A percentile compares a stretch with the other conserved stretches of the same genome.
phyloP scores from a whole-genome alignment of 1,140 invertebrate species.

The Amphibalanus amphitrite region DNA sequence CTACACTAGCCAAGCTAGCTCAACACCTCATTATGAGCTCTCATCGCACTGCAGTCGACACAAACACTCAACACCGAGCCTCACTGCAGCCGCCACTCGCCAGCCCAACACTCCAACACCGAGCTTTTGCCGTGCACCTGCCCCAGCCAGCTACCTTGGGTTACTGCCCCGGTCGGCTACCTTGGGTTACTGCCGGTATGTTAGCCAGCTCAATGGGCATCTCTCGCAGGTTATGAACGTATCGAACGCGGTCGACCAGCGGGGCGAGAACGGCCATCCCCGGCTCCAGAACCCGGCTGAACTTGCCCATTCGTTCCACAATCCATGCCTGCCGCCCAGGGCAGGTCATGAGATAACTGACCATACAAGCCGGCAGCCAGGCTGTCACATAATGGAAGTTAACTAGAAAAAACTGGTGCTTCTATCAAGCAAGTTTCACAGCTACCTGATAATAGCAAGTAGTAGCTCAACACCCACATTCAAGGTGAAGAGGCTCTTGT shows the following conservation, averaged over 20 bases:
- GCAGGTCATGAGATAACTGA: conserved; percentile 10
- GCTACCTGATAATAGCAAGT: too few species aligned
- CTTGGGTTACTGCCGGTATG: conserved; percentile 89
- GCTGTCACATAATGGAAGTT: background rate
- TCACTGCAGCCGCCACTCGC: too few species aligned
- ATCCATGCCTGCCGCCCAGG: conserved; percentile 68
- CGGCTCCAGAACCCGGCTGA: conserved; percentile 75
- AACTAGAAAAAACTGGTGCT: conserved; percentile 4
- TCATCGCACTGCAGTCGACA: too few species aligned
- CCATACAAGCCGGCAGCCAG: conserved; percentile 3
- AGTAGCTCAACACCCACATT: too few species aligned
- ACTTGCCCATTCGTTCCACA: conserved; percentile 95
- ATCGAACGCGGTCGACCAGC: conserved; percentile 81
- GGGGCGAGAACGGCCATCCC: conserved; percentile 87
- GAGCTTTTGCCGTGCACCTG: too few species aligned
- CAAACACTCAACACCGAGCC: too few species aligned
- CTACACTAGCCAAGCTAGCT: too few species aligned
- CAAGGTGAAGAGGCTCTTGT: too few species aligned
- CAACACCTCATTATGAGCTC: too few species aligned
- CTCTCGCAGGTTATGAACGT: conserved; percentile 99
- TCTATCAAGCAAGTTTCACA: too few species aligned
- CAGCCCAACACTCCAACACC: too few species aligned
- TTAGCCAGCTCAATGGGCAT: conserved; percentile 97
- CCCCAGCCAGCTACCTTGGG: conserved; percentile 38
- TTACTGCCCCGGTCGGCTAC: conserved; percentile 40